Percentiles rank a stretch among this genome's conserved stretches.
phyloP scores from a whole-genome alignment of 2,113 vertebrate species.

The Bubo blakistoni region DNA sequence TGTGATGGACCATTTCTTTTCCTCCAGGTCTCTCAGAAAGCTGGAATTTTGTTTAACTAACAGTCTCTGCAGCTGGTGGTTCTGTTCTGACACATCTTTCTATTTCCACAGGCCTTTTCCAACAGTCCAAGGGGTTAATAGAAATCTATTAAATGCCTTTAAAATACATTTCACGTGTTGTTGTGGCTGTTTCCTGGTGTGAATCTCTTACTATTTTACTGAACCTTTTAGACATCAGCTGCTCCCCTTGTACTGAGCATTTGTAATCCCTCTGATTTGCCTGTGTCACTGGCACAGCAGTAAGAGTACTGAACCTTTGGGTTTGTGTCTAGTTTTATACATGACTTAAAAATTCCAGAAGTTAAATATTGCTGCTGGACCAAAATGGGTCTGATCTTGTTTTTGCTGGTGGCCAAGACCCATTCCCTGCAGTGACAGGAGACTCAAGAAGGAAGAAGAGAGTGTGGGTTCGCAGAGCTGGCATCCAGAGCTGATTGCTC shows the following conservation, averaged over 20 bases:
- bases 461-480: background rate
- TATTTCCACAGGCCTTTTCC: conserved; percentile 18
- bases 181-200: conserved; percentile 42
- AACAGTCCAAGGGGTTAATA: conserved; percentile 21
- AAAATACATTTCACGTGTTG: conserved; percentile 41
- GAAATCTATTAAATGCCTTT: conserved; percentile 48
- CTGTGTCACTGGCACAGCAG: background rate
- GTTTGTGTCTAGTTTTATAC: background rate
- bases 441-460: background rate
- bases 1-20: background rate
- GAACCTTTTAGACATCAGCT: conserved; percentile 29
- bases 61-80: background rate
- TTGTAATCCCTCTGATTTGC: conserved; percentile 21
- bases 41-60: conserved; percentile 7
- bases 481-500: background rate
- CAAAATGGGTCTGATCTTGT: background rate
- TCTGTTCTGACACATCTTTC: conserved; percentile 19
- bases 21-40: background rate
- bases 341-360: background rate
- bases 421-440: background rate
- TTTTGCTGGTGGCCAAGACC: background rate
- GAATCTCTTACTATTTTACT: conserved; percentile 44
- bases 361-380: background rate
- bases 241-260: background rate
- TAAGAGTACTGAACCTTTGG: conserved; percentile 4